These are phyloP conservation scores for Osmerus mordax DNA, from an alignment of 2,113 vertebrate genomes.

Conservation along the genomic window DNA sequence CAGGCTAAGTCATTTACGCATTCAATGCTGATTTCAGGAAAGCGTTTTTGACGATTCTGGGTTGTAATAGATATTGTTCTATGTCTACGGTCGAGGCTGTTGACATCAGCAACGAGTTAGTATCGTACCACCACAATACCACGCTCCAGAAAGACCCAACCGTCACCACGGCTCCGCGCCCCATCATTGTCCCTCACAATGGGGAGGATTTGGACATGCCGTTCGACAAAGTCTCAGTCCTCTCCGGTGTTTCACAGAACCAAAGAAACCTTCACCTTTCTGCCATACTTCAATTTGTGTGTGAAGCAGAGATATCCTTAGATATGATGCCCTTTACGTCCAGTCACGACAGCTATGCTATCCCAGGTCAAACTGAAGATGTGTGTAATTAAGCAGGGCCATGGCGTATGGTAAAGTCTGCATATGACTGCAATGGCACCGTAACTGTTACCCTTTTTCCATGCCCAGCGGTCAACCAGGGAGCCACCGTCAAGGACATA, in stretches of 20 bases:
- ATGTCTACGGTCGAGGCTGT: background rate
- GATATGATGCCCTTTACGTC: conserved; percentile 3
- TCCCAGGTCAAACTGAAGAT: conserved; percentile 7
- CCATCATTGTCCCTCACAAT: background rate
- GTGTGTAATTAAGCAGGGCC: background rate
- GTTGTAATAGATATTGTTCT: conserved; percentile 6
- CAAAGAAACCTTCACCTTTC: conserved; percentile 3
- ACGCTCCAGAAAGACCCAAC: conserved; percentile 4
- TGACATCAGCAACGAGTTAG: conserved; percentile 9
- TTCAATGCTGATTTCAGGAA: conserved; percentile 12
- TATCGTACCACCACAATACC: conserved; percentile 4
- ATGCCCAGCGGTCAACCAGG: no score
- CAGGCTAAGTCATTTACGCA: background rate
- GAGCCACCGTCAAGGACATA: no score
- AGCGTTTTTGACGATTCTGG: conserved; percentile 4
- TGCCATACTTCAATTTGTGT: background rate
- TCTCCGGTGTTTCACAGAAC: background rate
- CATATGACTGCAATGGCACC: no score
- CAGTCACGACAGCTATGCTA: background rate
- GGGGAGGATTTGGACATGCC: background rate
- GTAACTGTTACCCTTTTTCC: no score
- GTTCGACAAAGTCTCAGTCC: conserved; percentile 5
- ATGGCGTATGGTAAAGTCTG: no score
- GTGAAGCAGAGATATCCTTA: conserved; percentile 9
- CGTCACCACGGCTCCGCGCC: background rate